Evolutionary conservation across 2,113 vertebrate species (phyloP).

Genomic region (Carassius gibelio): DNA sequence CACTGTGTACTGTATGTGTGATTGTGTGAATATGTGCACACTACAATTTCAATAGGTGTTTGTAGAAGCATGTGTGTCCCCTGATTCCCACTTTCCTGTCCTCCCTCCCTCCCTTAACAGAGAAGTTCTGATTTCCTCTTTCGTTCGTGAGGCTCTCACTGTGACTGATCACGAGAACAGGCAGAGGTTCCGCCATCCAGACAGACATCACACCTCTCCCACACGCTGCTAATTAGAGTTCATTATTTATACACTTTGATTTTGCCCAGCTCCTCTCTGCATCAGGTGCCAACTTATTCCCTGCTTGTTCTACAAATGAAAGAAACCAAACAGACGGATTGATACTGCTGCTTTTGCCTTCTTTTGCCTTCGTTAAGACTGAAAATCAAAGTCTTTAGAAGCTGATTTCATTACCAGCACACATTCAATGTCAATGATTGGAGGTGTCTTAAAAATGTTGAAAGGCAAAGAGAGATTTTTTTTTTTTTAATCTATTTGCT

Average conservation of each 20-base stretch:
- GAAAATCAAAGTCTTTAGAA: constrained; percentile 70
- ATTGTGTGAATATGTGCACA: constrained; percentile 35
- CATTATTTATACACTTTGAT: constrained; percentile 82
- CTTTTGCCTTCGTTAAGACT: constrained; percentile 63
- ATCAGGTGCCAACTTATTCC: constrained; percentile 71
- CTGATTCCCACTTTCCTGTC: constrained; percentile 26
- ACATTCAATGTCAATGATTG: constrained; percentile 66
- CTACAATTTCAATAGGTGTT: constrained; percentile 55
- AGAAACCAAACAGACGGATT: constrained; percentile 74
- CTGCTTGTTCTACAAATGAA: constrained; percentile 74
- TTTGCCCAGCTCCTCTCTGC: constrained; percentile 65
- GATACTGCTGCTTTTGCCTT: constrained; percentile 65
- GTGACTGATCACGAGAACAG: constrained; percentile 68
- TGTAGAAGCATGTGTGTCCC: constrained; percentile 36
- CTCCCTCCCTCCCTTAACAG: constrained; percentile 36
- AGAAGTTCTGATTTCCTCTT: constrained; percentile 67
- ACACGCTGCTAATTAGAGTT: constrained; percentile 77
- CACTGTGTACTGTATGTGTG: constrained; percentile 2
- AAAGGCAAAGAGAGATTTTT: constrained; percentile 47
- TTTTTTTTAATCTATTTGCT: neutral
- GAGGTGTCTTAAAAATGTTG: constrained; percentile 56
- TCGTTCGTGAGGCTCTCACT: constrained; percentile 64
- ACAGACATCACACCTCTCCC: constrained; percentile 73
- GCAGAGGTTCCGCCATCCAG: constrained; percentile 69
- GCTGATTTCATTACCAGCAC: constrained; percentile 66